phyloP scores from a whole-genome alignment of 2,888 invertebrate genomes.

The Scaeva pyrastri region DNA sequence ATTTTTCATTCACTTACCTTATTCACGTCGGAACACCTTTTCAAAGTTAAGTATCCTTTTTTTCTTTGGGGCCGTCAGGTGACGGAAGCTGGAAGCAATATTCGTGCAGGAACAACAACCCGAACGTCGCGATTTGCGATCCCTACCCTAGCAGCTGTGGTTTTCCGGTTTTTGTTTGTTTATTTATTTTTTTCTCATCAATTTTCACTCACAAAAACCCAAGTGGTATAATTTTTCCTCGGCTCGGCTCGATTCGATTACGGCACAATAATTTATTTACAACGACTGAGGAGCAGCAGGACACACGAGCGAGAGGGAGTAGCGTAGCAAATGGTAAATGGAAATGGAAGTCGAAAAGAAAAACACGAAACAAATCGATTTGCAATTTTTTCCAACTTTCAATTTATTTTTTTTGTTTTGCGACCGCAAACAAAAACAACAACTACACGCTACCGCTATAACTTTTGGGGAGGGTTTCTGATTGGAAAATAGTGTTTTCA shows the following conservation, averaged over 20 bases:
- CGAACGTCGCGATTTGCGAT: background rate
- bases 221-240: constrained; percentile 19
- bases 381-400: constrained; percentile 19
- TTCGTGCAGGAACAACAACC: constrained; percentile 18
- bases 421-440: constrained; percentile 1
- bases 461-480: background rate
- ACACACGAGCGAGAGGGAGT: constrained; percentile 29
- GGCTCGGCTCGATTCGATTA: constrained; percentile 18
- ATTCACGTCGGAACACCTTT: constrained; percentile 48
- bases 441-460: background rate
- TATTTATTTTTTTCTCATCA: constrained; percentile 16
- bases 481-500: background rate
- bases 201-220: constrained; percentile 50
- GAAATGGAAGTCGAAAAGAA: constrained; percentile 12
- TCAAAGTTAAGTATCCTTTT: constrained; percentile 60
- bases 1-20: constrained; percentile 13
- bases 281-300: constrained; percentile 14
- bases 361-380: constrained; percentile 61
- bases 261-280: constrained; percentile 37
- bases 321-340: background rate
- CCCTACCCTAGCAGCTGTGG: constrained; percentile 18
- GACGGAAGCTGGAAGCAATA: background rate
- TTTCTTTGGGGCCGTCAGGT: background rate
- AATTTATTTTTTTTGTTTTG: constrained; percentile 25
- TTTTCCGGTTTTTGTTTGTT: constrained; percentile 43